Conservation (phyloP, 2,113 vertebrate species). For the Tylochromis polylepis region DNA sequence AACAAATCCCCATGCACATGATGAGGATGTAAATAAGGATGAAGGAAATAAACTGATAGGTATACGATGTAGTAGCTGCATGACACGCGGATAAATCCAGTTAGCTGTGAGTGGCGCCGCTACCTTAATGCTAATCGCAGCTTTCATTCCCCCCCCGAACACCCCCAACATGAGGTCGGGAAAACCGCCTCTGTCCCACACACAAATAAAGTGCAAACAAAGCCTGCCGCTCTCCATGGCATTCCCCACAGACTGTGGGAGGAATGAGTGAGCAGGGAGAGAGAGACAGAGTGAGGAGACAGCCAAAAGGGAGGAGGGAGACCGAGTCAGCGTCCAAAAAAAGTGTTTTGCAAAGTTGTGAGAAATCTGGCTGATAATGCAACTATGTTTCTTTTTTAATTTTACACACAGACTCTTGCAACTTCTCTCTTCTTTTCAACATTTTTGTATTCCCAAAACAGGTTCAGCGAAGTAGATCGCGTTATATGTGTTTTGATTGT, state of each 20-base stretch:
- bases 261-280: background rate
- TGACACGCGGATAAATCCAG: background rate
- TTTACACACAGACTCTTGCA: background rate
- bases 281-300: background rate
- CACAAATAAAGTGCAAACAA: conserved; percentile 68
- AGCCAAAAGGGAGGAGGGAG: background rate
- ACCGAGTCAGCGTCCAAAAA: background rate
- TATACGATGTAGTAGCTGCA: background rate
- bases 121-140: conserved; percentile 27
- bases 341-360: background rate
- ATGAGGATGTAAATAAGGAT: background rate
- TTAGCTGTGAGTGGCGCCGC: background rate
- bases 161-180: conserved; percentile 56
- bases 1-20: background rate
- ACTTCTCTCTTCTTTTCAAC: background rate
- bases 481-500: background rate
- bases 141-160: conserved; percentile 40
- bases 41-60: background rate
- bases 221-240: conserved; percentile 26
- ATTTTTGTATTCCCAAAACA: background rate
- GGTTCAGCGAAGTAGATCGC: background rate
- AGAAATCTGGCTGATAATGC: background rate
- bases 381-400: background rate
- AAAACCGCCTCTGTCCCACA: conserved; percentile 42
- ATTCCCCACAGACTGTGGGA: conserved; percentile 33